Percentiles rank a stretch among this genome's conserved stretches.
Conservation (phyloP, 37 sponge, comb jelly and placozoan species). For the Agelas oroides region DNA sequence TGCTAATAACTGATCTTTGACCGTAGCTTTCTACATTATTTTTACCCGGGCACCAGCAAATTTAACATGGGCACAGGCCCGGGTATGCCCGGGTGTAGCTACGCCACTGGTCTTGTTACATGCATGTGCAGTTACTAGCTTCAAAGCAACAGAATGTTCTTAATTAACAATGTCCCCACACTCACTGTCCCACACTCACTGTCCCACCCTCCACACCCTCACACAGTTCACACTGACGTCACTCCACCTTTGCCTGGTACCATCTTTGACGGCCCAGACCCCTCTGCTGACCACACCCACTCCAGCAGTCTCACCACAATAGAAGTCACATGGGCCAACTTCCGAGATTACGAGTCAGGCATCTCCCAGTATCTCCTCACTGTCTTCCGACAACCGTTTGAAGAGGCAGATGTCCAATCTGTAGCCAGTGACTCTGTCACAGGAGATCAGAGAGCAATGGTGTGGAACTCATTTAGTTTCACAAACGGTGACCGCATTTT, state of each 20-base stretch:
- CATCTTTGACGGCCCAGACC: constrained; percentile 53
- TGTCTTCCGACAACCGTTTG: constrained; percentile 9
- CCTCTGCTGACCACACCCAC: constrained; percentile 15
- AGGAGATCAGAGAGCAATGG: neutral
- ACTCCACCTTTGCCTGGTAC: constrained; percentile 65
- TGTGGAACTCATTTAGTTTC: constrained; percentile 55
- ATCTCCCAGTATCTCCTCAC: constrained; percentile 63
- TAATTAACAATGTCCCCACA: too few relatives aligned
- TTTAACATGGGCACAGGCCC: too few relatives aligned
- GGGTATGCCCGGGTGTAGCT: too few relatives aligned
- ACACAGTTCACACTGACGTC: constrained; percentile 72
- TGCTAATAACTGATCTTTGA: too few relatives aligned
- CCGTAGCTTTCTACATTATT: too few relatives aligned
- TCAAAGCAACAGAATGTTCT: too few relatives aligned
- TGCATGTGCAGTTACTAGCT: too few relatives aligned
- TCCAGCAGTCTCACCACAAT: constrained; percentile 62
- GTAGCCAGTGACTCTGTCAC: constrained; percentile 6
- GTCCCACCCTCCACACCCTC: neutral
- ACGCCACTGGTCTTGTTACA: too few relatives aligned
- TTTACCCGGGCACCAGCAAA: too few relatives aligned
- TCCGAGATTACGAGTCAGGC: constrained; percentile 76
- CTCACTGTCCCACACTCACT: too few relatives aligned
- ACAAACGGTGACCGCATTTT: constrained; percentile 50
- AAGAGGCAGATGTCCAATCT: neutral
- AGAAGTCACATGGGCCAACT: constrained; percentile 63